Percentiles rank a stretch among this genome's conserved stretches.
Conservation (phyloP, 2,113 vertebrate genomes). For the Protomyctophum bolini region DNA sequence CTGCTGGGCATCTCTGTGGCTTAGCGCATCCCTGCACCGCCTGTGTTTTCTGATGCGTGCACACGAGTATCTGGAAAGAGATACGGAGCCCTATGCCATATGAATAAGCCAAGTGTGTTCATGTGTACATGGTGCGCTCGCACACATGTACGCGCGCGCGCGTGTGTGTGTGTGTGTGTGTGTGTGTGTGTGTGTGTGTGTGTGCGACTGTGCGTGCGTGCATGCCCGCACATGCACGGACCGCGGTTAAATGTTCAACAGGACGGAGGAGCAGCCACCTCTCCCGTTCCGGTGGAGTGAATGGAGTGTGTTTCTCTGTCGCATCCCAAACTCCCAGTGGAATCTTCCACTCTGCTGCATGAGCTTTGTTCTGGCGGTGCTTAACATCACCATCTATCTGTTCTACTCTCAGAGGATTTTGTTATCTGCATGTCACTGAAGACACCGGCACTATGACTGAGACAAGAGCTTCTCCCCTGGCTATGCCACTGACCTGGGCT, state of each 20-base stretch:
- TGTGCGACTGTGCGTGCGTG: background rate
- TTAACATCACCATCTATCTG: constrained; percentile 49
- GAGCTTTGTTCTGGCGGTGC: constrained; percentile 47
- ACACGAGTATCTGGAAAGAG: constrained; percentile 27
- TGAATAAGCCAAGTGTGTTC: background rate
- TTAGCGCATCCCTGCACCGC: constrained; percentile 39
- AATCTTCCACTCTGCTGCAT: constrained; percentile 48
- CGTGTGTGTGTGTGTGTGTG: background rate
- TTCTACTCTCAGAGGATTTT: constrained; percentile 43
- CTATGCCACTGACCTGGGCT: constrained; percentile 41
- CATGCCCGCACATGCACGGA: background rate
- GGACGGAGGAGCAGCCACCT: constrained; percentile 20
- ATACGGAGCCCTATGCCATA: constrained; percentile 3
- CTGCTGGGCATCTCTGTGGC: constrained; percentile 54
- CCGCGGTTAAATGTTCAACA: constrained; percentile 15
- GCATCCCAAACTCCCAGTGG: constrained; percentile 52
- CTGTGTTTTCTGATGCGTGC: constrained; percentile 35
- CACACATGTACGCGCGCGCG: background rate
- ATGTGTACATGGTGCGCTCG: background rate
- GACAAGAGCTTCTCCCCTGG: constrained; percentile 34
- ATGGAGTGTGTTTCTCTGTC: constrained; percentile 34
- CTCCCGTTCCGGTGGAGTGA: constrained; percentile 8
- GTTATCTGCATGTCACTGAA: constrained; percentile 49
- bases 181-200: constrained; percentile 2
- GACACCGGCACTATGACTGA: constrained; percentile 29